These are phyloP conservation scores for Trichonephila clavipes DNA, from an alignment of 1,140 invertebrate genomes.

Conservation along the genomic window DNA sequence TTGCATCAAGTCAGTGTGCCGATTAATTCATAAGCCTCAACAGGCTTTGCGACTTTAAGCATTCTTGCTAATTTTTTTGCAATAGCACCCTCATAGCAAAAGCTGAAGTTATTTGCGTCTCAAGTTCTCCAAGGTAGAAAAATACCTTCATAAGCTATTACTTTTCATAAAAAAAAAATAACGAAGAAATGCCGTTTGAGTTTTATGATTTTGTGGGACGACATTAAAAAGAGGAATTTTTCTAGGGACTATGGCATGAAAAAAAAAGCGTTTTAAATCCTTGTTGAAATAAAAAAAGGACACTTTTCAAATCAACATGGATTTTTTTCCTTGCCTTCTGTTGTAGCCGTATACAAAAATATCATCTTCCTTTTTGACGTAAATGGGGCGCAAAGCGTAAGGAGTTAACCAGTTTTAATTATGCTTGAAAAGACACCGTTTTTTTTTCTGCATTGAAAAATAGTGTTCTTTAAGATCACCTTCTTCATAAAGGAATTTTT, in stretches of 20 bases:
- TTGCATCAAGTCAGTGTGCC: neutral
- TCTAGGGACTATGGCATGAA: neutral
- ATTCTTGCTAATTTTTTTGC: constrained; percentile 3
- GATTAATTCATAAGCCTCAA: neutral
- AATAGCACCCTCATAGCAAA: neutral
- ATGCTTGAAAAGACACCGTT: neutral
- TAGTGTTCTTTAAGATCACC: neutral
- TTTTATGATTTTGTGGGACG: neutral
- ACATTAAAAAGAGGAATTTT: neutral
- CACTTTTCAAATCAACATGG: neutral
- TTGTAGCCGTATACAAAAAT: constrained; percentile 17
- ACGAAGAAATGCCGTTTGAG: neutral
- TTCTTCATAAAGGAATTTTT: neutral
- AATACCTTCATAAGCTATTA: constrained; percentile 2
- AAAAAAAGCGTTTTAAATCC: neutral
- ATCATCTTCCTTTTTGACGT: constrained; percentile 28
- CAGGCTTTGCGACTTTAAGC: neutral
- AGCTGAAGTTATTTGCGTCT: neutral
- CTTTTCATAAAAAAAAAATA: neutral
- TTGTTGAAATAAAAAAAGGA: neutral
- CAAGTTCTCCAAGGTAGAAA: neutral
- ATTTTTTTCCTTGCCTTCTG: neutral
- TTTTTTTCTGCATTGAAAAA: neutral
- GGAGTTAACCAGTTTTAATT: constrained; percentile 49
- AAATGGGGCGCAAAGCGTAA: constrained; percentile 38